Base-by-base conservation (phyloP, 1,140 invertebrate genomes). In the Drosophila guanche region DNA sequence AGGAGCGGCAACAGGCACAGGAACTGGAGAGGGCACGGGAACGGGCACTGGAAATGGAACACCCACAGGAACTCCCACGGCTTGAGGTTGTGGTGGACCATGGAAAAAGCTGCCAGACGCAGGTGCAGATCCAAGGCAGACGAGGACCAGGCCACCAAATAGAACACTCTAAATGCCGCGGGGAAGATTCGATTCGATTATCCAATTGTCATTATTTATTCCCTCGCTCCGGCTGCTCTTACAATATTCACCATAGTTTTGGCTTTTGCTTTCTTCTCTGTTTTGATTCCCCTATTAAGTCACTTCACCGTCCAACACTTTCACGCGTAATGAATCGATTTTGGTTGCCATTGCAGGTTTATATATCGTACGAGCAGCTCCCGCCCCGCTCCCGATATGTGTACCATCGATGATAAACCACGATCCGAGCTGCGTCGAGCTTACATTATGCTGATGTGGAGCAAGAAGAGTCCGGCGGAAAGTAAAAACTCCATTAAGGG, bases 271-370 rank as follows among this genome's bases (percentile, higher is more conserved):
- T 56, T 68, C 62, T 56, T 48, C 41, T 56, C 16, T 20, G 16
- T 20, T 37, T 75, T 69, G 43, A 52, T 69, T 76, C 57, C 33
- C 46, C 43, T 76, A 53, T 59, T 53, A 47, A 54, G 74, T 75
- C 62, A 62, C 56, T 48, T 61, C 61, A 45, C 56, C 33, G 33
- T 40, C 20, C 55, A 72, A 65, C 83, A 88, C 81, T 86, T 85
- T 85, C 81, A 77, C 81, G 33, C 65, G 60, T 51, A 85, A 78
- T 85, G 78, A 88, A 88, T 81, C 56, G 65, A 74, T 78, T 75
- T 74, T 65, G 27, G 68, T 50, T 86, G 69, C 48, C 59, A 67
- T 46, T 54, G 58, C 58, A 33, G 68, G 77, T 65, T 80, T 85
- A 65, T 85, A 85, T 86, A 80, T 20, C 16, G 16, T 20, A 0